Evolutionary conservation across 2,888 invertebrate genomes (phyloP).

Genomic region (Nineta flava): DNA sequence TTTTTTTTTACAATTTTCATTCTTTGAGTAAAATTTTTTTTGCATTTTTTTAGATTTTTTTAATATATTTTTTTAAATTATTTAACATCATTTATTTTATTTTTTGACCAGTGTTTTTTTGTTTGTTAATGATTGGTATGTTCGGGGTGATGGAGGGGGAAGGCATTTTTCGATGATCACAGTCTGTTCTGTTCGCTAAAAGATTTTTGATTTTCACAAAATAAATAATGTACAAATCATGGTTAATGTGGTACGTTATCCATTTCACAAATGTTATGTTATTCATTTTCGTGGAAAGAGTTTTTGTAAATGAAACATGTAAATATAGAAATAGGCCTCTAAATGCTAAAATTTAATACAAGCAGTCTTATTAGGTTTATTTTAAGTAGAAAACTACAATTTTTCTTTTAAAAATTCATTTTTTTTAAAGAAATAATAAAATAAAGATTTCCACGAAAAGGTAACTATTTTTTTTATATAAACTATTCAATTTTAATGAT

Average conservation of each 20-base stretch:
- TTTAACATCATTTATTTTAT: conserved; percentile 3
- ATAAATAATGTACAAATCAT: too few relatives aligned
- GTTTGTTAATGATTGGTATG: conserved; percentile 4
- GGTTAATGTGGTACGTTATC: too few relatives aligned
- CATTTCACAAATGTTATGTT: too few relatives aligned
- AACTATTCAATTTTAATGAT: too few relatives aligned
- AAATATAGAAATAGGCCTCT: not conserved
- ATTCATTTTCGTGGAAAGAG: too few relatives aligned
- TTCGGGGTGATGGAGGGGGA: conserved; percentile 20
- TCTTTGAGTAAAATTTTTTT: too few relatives aligned
- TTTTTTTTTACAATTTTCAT: too few relatives aligned
- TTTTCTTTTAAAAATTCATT: not conserved
- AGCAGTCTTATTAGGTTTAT: not conserved
- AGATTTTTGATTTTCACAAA: not conserved
- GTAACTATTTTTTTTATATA: too few relatives aligned
- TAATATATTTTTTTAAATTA: conserved; percentile 1
- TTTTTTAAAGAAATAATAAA: too few relatives aligned
- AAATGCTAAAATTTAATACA: not conserved
- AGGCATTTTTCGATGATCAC: conserved; percentile 34
- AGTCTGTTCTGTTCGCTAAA: conserved; percentile 26
- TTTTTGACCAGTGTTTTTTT: conserved; percentile 4
- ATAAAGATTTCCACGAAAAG: too few relatives aligned
- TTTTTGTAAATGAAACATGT: too few relatives aligned
- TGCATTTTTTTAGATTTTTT: not conserved
- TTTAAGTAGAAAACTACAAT: not conserved